A percentile compares a stretch with the other conserved stretches of the same genome.
Conservation (phyloP, 2,113 vertebrate genomes). For the Ahaetulla prasina region DNA sequence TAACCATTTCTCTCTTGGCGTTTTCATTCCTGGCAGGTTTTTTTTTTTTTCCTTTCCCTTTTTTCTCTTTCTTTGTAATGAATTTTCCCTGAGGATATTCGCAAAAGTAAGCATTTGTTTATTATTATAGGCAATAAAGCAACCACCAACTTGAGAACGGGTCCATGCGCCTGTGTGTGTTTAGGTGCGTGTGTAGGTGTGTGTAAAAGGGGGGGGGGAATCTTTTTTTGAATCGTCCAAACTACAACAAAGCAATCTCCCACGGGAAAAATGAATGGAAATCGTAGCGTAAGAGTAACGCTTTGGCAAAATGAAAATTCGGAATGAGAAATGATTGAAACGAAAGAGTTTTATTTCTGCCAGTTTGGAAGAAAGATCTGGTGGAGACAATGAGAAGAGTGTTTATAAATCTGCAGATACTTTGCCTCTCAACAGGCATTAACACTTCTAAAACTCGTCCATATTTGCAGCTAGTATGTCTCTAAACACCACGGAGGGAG, state of each 20-base stretch:
- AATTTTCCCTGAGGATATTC: conserved; percentile 65
- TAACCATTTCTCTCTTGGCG: conserved; percentile 62
- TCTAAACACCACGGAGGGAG: not conserved
- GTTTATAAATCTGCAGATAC: not conserved
- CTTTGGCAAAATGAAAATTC: not conserved
- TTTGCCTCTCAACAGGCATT: not conserved
- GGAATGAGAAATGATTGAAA: too few species aligned
- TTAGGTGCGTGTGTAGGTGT: too few species aligned
- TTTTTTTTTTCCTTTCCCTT: conserved; percentile 18
- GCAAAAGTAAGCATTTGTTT: conserved; percentile 68
- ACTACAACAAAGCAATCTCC: conserved; percentile 55
- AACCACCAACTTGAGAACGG: not conserved
- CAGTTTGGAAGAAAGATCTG: not conserved
- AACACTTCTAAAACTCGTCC: not conserved
- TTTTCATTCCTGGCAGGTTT: conserved; percentile 53
- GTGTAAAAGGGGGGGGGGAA: not conserved
- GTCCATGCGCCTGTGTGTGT: not conserved
- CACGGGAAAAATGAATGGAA: conserved; percentile 55
- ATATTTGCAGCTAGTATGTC: not conserved
- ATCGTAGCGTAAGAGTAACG: not conserved
- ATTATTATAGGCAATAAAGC: conserved; percentile 60
- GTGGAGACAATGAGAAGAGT: not conserved
- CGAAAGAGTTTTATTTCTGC: not conserved
- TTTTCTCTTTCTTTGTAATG: conserved; percentile 46
- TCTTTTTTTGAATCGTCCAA: conserved; percentile 53